phyloP scores from a whole-genome alignment of 1,140 invertebrate species.

The Zaprionus lachaisei region DNA sequence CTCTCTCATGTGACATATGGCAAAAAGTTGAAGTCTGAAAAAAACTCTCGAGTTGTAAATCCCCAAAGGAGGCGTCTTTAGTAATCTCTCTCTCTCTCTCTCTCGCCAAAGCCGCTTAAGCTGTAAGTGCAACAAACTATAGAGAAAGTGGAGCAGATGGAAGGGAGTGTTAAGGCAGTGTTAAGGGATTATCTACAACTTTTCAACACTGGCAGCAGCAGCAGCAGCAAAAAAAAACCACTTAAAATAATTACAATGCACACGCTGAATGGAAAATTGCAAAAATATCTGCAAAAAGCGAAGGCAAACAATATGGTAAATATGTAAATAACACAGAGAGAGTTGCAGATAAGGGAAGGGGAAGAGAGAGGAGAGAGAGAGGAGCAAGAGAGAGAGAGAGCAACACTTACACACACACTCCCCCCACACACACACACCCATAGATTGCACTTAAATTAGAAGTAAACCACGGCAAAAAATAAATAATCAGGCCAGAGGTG shows the following conservation, averaged over 20 bases:
- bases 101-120: background rate
- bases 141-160: background rate
- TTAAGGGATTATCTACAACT: background rate
- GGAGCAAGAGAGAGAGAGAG: constrained; percentile 13
- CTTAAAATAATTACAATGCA: constrained; percentile 79
- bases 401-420: constrained; percentile 14
- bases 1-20: background rate
- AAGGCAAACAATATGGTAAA: constrained; percentile 57
- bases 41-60: background rate
- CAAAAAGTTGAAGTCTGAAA: constrained; percentile 4
- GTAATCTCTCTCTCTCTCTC: background rate
- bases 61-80: background rate
- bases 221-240: constrained; percentile 61
- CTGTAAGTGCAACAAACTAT: background rate
- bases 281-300: constrained; percentile 11
- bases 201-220: background rate
- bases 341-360: background rate
- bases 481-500: constrained; percentile 64
- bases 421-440: constrained; percentile 41
- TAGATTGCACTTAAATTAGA: constrained; percentile 74
- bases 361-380: background rate
- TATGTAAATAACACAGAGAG: constrained; percentile 52
- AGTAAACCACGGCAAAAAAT: constrained; percentile 52
- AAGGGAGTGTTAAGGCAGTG: background rate
- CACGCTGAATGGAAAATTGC: constrained; percentile 13